These are phyloP conservation scores for Scomber japonicus DNA, from an alignment of 2,113 vertebrate genomes.

Conservation along the genomic window DNA sequence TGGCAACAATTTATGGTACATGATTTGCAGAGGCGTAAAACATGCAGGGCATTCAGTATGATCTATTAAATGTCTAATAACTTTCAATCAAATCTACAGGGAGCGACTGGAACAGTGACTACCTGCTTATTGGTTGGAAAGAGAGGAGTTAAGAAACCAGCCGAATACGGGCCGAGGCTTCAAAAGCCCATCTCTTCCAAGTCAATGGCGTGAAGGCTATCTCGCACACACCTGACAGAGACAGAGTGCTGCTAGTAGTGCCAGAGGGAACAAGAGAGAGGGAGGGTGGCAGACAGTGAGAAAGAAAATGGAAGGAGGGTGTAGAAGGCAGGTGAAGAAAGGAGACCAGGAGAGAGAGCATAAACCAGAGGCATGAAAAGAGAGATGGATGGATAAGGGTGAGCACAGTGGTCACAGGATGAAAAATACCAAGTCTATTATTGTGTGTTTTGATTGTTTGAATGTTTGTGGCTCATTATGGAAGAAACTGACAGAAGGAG, in stretches of 20 bases:
- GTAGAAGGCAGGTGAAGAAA: conserved; percentile 46
- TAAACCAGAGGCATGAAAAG: conserved; percentile 46
- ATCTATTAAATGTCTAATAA: conserved; percentile 10
- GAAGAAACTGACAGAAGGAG: conserved; percentile 25
- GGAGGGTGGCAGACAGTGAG: conserved; percentile 60
- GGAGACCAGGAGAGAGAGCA: conserved; percentile 35
- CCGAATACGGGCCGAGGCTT: conserved; percentile 53
- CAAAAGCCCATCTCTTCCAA: conserved; percentile 70
- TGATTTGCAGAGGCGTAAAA: conserved; percentile 2
- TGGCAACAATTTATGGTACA: neutral
- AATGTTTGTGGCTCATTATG: conserved; percentile 46
- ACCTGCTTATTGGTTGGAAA: conserved; percentile 9
- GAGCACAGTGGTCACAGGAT: conserved; percentile 44
- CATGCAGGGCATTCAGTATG: neutral
- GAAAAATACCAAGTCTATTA: conserved; percentile 20
- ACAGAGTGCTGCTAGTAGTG: conserved; percentile 73
- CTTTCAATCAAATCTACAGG: conserved; percentile 32
- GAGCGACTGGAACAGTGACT: neutral
- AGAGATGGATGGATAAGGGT: conserved; percentile 47
- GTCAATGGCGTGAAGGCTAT: conserved; percentile 75
- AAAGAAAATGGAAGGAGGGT: conserved; percentile 39
- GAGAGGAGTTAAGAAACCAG: conserved; percentile 64
- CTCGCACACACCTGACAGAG: conserved; percentile 78
- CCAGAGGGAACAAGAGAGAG: conserved; percentile 65
- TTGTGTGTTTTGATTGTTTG: conserved; percentile 43